phyloP scores from a whole-genome alignment of 1,140 invertebrate species.

The Papilio glaucus region DNA sequence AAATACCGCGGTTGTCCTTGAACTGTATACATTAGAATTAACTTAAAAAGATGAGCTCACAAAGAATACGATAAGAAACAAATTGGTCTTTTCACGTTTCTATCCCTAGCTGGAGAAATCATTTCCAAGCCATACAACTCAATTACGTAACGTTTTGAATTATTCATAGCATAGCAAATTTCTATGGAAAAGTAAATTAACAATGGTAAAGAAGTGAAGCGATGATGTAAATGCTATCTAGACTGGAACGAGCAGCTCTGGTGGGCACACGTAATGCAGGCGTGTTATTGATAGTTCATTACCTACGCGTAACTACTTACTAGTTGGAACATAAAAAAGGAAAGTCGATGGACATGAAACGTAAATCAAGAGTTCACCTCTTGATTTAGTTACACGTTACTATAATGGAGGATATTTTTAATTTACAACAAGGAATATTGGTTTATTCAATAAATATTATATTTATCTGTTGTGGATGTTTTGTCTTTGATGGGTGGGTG shows the following conservation, averaged over 20 bases:
- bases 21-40: too few species aligned
- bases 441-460: too few species aligned
- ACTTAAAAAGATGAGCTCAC: too few species aligned
- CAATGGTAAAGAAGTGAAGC: constrained; percentile 14
- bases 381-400: neutral
- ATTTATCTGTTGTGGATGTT: too few species aligned
- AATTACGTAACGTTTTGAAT: constrained; percentile 4
- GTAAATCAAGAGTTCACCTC: neutral
- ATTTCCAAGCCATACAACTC: neutral
- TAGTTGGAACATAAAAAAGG: neutral
- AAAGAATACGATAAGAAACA: too few species aligned
- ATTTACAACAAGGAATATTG: neutral
- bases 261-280: neutral
- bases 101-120: neutral
- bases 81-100: neutral
- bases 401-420: neutral
- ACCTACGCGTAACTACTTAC: neutral
- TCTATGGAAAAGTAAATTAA: constrained; percentile 19
- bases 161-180: constrained; percentile 15
- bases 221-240: constrained; percentile 41
- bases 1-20: too few species aligned
- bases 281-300: constrained; percentile 12
- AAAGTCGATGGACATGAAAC: neutral
- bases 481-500: neutral
- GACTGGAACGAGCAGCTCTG: constrained; percentile 38